Base-by-base conservation (phyloP, 1,140 invertebrate genomes). In the Planococcus citri region DNA sequence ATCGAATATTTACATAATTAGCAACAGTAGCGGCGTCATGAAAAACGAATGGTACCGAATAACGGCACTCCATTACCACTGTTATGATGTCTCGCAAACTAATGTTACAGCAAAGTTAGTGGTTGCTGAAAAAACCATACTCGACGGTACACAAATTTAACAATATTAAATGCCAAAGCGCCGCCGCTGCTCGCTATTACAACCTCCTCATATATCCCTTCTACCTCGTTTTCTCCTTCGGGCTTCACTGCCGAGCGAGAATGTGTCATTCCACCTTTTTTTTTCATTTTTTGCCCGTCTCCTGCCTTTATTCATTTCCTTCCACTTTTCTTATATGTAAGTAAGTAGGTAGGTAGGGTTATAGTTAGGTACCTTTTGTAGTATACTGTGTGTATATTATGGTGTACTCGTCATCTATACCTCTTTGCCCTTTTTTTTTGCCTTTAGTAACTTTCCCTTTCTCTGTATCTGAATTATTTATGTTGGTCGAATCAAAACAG, bases 1-100 rank as follows among this genome's bases (percentile, higher is more conserved):
- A 80, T 80, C 29, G 60, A 70, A 29, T 67, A 37, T 24, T 70
- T 57, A 41, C 21, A 17, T 24, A 22, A 68, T 38, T n/a, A 58
- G 68, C 69, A 64, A 68, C 71, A 64, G 60, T 14, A 64, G 25
- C 60, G 20, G 60, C 60, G 22, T 27, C 22, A 25, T 25, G 10
- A 64, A 64, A 64, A 64, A 27, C 60, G 60, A 64, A 64, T 27
- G 60, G 25, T 20, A 64, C 60, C 22, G 20, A 64, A 64, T 25
- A 64, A 24, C 60, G 60, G 25, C 25, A 64, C 60, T 64, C 60
- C 60, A 64, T 64, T 20, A 22, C 29, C 29, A 51, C 60, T 20
- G 60, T 64, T 64, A 64, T 27, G 60, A 24, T 25, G 21, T 64
- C 60, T 20, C 60, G 25, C 20, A 64, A 64, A 64, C 21, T 24